These are phyloP conservation scores for Scaptomyza polygonia DNA, from an alignment of 2,888 invertebrate species.

Conservation along the genomic window DNA sequence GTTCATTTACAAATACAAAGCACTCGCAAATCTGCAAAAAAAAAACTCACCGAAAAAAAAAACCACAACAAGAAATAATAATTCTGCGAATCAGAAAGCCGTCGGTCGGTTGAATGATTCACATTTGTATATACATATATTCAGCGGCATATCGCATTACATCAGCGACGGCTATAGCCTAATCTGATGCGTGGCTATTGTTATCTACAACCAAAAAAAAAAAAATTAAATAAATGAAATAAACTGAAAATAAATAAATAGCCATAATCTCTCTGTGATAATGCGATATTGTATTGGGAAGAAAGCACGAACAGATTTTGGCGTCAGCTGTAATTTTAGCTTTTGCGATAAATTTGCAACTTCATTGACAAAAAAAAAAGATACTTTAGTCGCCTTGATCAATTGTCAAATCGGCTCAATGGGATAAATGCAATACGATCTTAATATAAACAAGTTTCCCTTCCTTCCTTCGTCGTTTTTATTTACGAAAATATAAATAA, in stretches of 20 bases:
- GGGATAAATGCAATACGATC: no score
- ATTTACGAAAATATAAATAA: no score
- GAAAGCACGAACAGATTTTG: slow-evolving; percentile 19
- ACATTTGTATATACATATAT: slow-evolving; percentile 9
- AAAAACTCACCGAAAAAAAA: neutral
- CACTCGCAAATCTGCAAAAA: no score
- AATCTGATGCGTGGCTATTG: slow-evolving; percentile 55
- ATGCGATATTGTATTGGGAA: no score
- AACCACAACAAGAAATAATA: no score
- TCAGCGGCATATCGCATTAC: slow-evolving; percentile 42
- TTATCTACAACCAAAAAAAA: slow-evolving; percentile 34
- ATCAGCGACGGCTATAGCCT: slow-evolving; percentile 52
- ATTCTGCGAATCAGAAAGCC: slow-evolving; percentile 39
- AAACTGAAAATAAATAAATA: slow-evolving; percentile 9
- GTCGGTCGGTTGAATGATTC: slow-evolving; percentile 46
- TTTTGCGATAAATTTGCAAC: neutral
- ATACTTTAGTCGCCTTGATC: no score
- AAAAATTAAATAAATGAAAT: slow-evolving; percentile 1
- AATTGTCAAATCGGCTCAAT: no score
- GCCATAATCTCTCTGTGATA: slow-evolving; percentile 34
- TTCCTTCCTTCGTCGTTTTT: no score
- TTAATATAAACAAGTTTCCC: no score
- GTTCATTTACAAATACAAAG: neutral
- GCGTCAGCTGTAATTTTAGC: neutral
- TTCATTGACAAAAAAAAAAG: neutral